Evolutionary conservation across 2,797 vertebrate species (phyloP).

Genomic region (Allenopithecus nigroviridis): DNA sequence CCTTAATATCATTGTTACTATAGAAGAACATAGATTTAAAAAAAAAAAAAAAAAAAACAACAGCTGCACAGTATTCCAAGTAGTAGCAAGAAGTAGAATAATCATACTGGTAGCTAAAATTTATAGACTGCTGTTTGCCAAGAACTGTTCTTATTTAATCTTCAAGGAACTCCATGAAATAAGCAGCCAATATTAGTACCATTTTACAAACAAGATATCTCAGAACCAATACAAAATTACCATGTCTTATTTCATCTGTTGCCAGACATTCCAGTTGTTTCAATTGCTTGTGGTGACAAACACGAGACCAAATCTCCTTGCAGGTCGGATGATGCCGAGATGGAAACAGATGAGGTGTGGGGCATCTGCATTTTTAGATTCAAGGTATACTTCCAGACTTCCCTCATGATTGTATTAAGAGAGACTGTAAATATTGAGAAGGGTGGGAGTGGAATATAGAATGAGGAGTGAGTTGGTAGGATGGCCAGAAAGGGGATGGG

Average conservation of each 20-base stretch:
- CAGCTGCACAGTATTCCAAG: not conserved
- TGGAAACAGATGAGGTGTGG: not conserved
- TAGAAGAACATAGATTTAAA: not conserved
- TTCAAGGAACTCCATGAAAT: not conserved
- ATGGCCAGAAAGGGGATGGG: not conserved
- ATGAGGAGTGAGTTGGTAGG: not conserved
- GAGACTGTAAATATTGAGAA: not conserved
- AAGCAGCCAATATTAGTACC: not conserved
- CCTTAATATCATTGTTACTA: not conserved
- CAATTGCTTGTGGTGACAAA: not conserved
- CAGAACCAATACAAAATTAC: not conserved
- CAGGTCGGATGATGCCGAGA: not conserved
- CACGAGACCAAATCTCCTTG: not conserved
- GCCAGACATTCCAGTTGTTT: not conserved
- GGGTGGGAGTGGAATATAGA: not conserved
- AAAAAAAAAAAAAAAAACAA: not conserved
- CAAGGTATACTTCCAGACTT: not conserved
- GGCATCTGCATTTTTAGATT: not conserved
- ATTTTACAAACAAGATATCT: constrained; percentile 22
- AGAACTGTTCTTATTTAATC: not conserved
- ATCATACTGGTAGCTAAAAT: not conserved
- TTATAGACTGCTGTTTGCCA: not conserved
- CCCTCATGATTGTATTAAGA: not conserved
- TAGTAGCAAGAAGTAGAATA: not conserved
- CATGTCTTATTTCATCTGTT: not conserved